Conservation (phyloP, 2,797 vertebrate genomes). For the Pelobates cultripes region DNA sequence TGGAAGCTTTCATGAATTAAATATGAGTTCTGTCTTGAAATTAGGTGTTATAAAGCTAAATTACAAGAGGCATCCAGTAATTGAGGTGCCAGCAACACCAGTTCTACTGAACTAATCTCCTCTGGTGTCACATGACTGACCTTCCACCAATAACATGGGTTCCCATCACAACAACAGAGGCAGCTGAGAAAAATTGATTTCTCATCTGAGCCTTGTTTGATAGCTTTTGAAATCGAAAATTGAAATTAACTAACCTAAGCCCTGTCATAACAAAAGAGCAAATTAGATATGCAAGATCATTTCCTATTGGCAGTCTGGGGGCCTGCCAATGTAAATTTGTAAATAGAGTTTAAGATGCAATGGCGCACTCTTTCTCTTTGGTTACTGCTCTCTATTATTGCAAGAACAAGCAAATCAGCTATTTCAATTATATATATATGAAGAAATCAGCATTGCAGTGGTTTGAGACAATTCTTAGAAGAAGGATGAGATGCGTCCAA, state of each 20-base stretch:
- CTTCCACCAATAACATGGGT: slow-evolving; percentile 81
- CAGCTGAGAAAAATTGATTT: slow-evolving; percentile 99
- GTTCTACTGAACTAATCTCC: slow-evolving; percentile 98
- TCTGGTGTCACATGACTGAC: slow-evolving; percentile 84
- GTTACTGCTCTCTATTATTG: slow-evolving; percentile 42
- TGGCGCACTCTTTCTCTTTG: slow-evolving; percentile 39
- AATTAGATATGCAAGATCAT: slow-evolving; percentile 93
- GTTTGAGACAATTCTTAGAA: slow-evolving; percentile 32
- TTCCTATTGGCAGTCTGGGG: slow-evolving; percentile 83
- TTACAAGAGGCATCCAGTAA: slow-evolving; percentile 99
- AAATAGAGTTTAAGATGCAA: slow-evolving; percentile 85
- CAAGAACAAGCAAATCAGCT: slow-evolving; percentile 38
- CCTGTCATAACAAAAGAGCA: slow-evolving; percentile 97
- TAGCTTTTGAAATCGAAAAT: slow-evolving; percentile 99
- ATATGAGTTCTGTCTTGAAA: slow-evolving; percentile 99
- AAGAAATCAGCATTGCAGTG: slow-evolving; percentile 40
- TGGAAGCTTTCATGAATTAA: slow-evolving; percentile 98
- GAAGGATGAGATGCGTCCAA: slow-evolving; percentile 28
- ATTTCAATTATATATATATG: slow-evolving; percentile 41
- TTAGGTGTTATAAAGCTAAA: slow-evolving; percentile 99
- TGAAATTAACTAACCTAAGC: slow-evolving; percentile 99
- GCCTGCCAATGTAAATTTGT: slow-evolving; percentile 88
- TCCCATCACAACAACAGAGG: slow-evolving; percentile 91
- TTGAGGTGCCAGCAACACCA: slow-evolving; percentile 95
- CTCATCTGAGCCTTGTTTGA: slow-evolving; percentile 99